A percentile compares a stretch with the other conserved stretches of the same genome.
Conservation (phyloP, 2,797 vertebrate genomes). For the Neopelma chrysocephalum region DNA sequence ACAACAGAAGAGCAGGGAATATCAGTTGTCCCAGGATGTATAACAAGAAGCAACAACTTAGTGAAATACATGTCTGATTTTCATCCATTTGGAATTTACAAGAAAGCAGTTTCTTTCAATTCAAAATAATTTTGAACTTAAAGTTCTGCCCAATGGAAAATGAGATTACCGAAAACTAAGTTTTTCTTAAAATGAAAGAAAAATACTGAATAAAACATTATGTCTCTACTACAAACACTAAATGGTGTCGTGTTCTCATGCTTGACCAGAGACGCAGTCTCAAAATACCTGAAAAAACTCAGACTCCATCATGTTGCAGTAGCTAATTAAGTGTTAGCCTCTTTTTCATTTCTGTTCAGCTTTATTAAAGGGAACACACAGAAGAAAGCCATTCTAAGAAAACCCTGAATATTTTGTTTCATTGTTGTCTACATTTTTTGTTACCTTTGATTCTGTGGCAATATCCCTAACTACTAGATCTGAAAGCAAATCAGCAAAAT, state of each 20-base stretch:
- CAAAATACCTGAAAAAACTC: neutral
- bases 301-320: neutral
- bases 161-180: neutral
- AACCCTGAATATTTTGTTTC: neutral
- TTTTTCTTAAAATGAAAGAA: neutral
- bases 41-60: neutral
- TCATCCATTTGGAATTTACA: neutral
- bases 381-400: neutral
- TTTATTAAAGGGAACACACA: neutral
- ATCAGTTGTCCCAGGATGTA: neutral
- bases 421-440: neutral
- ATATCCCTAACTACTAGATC: neutral
- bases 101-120: neutral
- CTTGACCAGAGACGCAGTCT: neutral
- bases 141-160: neutral
- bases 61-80: neutral
- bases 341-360: neutral
- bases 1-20: neutral
- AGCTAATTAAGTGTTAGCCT: neutral
- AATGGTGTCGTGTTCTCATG: neutral
- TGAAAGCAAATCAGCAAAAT: constrained; percentile 19
- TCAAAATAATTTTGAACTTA: neutral
- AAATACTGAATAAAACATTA: neutral
- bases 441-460: constrained; percentile 11
- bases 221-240: neutral